Percentiles rank a stretch among this genome's conserved stretches.
Evolutionary conservation across 2,888 invertebrate species (phyloP).

Genomic region (Chymomyza caudatula): DNA sequence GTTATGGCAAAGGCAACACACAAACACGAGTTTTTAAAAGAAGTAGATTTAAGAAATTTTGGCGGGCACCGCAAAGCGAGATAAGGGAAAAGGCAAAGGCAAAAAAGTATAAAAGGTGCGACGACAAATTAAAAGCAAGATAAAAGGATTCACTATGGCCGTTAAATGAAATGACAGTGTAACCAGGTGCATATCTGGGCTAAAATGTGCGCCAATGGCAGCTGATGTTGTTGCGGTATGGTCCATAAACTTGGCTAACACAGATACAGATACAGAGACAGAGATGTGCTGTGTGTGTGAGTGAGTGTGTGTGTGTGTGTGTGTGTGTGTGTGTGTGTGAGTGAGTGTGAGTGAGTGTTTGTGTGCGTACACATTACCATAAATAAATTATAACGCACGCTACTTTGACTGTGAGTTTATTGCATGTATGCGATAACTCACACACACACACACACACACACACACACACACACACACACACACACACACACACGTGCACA

Average conservation of each 20-base stretch:
- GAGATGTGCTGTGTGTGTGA: slow-evolving; percentile 13
- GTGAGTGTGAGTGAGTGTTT: slow-evolving; percentile 12
- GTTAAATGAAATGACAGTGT: slow-evolving; percentile 57
- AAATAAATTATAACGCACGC: slow-evolving; percentile 68
- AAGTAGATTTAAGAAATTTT: slow-evolving; percentile 63
- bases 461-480: background rate
- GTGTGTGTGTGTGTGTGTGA: slow-evolving; percentile 1
- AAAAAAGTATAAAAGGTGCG: slow-evolving; percentile 36
- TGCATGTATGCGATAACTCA: slow-evolving; percentile 66
- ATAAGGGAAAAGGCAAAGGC: slow-evolving; percentile 17
- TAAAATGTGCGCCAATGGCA: slow-evolving; percentile 3
- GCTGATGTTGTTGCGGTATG: slow-evolving; percentile 3
- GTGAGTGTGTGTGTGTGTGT: background rate
- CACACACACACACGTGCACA: background rate
- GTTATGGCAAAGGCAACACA: background rate
- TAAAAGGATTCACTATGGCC: slow-evolving; percentile 60
- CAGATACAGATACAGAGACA: slow-evolving; percentile 24
- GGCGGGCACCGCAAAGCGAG: slow-evolving; percentile 23
- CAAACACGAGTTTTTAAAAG: slow-evolving; percentile 38
- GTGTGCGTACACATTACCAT: slow-evolving; percentile 61
- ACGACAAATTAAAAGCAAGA: slow-evolving; percentile 65
- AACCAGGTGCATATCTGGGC: slow-evolving; percentile 15
- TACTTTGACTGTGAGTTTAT: slow-evolving; percentile 64
- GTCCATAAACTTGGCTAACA: slow-evolving; percentile 57
- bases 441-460: slow-evolving; percentile 28